Conservation (phyloP, 1,140 invertebrate genomes). For the Drosophila micromelanica region DNA sequence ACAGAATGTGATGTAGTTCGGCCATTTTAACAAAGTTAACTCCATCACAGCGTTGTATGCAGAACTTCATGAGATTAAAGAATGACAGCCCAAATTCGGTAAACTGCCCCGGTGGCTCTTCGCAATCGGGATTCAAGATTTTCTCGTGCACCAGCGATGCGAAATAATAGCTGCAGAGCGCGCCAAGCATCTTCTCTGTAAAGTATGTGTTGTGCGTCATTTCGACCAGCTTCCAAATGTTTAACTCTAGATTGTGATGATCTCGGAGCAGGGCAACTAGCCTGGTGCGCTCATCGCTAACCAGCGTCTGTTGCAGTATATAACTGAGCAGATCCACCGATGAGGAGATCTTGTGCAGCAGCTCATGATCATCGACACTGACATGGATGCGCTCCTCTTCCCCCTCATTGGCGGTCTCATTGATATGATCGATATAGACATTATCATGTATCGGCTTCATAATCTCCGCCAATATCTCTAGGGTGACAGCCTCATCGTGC, state of each 20-base stretch:
- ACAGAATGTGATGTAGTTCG: conserved; percentile 81
- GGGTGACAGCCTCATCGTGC: conserved; percentile 84
- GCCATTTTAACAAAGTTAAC: conserved; percentile 78
- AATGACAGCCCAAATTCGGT: conserved; percentile 78
- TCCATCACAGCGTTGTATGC: conserved; percentile 83
- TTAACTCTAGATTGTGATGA: conserved; percentile 66
- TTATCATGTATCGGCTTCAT: conserved; percentile 85
- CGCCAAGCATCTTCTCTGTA: conserved; percentile 60
- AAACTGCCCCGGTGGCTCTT: conserved; percentile 64
- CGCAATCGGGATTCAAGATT: conserved; percentile 53
- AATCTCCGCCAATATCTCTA: conserved; percentile 85
- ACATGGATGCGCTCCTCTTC: conserved; percentile 61
- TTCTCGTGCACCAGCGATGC: conserved; percentile 72
- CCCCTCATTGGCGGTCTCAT: conserved; percentile 32
- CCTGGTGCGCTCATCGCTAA: conserved; percentile 66
- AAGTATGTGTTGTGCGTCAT: conserved; percentile 74
- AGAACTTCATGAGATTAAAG: conserved; percentile 85
- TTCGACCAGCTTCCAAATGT: conserved; percentile 77
- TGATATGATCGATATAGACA: conserved; percentile 62
- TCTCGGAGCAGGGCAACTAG: conserved; percentile 61
- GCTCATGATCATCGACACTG: conserved; percentile 85
- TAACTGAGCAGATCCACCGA: conserved; percentile 85
- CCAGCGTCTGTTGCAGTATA: conserved; percentile 77
- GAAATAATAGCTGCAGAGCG: conserved; percentile 64
- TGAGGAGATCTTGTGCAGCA: conserved; percentile 85